Base-by-base conservation (phyloP, 2,888 invertebrate species). In the Cenopis cana region DNA sequence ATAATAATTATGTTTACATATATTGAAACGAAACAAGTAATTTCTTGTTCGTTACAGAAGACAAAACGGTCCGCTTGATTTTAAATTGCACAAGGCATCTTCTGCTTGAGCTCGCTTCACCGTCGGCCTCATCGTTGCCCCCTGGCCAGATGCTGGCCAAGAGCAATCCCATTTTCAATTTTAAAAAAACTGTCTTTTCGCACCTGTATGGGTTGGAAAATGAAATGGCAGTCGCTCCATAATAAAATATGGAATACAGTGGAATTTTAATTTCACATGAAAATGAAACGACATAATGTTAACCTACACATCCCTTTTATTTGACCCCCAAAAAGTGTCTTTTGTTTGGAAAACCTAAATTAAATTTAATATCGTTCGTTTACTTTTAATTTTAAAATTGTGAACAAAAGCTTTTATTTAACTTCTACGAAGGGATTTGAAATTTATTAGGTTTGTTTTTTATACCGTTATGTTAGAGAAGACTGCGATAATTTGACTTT, bases 281-380 rank as follows among this genome's bases (percentile, higher is more conserved):
- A n/a, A n/a, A 17, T 60, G 46, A 52, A 59, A 70, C 52, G 8
- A 10, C 36, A n/a, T 41, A 57, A 69, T 60, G 52, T 20, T 36
- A 3, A 24, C 61, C 11, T 38, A 33, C 52, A 46, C 46, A 64
- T 36, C 36, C 46, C 41, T 52, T 59, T 20, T 8, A 66, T 60
- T 65, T 46, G 5, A 65, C 36, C 59, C 59, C 36, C 11, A 61
- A 70, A 69, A 70, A 54, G 64, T 70, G 59, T 66, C 59, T 60
- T 70, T 70, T 70, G 70, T 70, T 70, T 46, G 41, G 17, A 59
- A 36, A 62, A 38, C 18, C 62, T 17, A 65, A 66, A 70, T 70
- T 66, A 8, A 62, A 65, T 69, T 69, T 70, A 49, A 60, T 54
- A 41, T n/a, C 61, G 24, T 70, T 59, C 65, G n/a, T 69, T 64